These are phyloP conservation scores for Leptoclinus maculatus DNA, from an alignment of 2,797 vertebrate species.

Conservation along the genomic window DNA sequence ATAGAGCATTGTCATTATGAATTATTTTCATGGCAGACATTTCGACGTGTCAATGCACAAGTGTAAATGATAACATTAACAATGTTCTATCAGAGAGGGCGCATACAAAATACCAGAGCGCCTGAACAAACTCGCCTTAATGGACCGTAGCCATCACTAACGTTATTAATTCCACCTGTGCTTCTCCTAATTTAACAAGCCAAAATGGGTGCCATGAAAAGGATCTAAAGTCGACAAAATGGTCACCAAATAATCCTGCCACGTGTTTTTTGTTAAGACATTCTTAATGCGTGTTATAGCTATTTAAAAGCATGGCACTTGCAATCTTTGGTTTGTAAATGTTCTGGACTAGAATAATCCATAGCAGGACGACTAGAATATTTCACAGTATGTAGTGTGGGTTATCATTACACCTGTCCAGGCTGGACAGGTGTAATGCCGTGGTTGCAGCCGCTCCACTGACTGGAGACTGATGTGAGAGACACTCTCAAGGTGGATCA, in stretches of 20 bases:
- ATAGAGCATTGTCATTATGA: neutral
- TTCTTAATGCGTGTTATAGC: neutral
- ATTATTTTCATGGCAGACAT: too few relatives aligned
- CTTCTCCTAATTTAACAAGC: neutral
- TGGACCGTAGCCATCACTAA: neutral
- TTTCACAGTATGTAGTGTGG: constrained; percentile 35
- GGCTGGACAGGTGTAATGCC: constrained; percentile 22
- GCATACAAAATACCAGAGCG: neutral
- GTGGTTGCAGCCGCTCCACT: constrained; percentile 40
- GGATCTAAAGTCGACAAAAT: neutral
- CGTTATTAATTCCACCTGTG: neutral
- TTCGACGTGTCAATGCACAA: too few relatives aligned
- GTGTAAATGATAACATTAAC: neutral
- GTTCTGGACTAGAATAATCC: constrained; percentile 16
- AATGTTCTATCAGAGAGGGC: neutral
- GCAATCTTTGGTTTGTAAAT: constrained; percentile 11
- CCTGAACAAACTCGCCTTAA: neutral
- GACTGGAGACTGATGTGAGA: constrained; percentile 64
- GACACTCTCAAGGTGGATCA: constrained; percentile 48
- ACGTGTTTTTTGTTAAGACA: neutral
- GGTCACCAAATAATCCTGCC: neutral
- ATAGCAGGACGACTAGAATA: constrained; percentile 29
- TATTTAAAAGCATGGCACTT: neutral
- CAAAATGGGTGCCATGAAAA: neutral
- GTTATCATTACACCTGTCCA: constrained; percentile 49